These are phyloP conservation scores for Anableps anableps DNA, from an alignment of 2,797 vertebrate genomes.

Conservation along the genomic window DNA sequence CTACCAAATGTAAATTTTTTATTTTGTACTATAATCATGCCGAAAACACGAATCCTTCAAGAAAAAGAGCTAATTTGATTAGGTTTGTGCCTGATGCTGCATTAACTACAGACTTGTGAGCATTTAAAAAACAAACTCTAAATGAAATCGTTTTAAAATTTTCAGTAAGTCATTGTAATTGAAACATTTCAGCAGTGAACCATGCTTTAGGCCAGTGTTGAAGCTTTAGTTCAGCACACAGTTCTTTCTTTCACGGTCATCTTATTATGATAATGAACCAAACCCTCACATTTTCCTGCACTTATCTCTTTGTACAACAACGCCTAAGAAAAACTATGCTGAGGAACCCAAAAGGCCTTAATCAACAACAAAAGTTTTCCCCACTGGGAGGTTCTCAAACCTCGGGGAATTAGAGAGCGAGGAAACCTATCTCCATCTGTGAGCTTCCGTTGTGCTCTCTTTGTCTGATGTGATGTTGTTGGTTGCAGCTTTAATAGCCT, in stretches of 20 bases:
- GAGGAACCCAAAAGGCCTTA: constrained; percentile 35
- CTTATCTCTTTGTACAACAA: constrained; percentile 55
- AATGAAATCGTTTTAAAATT: background rate
- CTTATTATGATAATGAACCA: constrained; percentile 48
- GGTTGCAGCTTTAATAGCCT: constrained; percentile 49
- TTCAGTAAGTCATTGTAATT: constrained; percentile 6
- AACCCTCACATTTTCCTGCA: constrained; percentile 47
- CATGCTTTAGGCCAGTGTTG: constrained; percentile 10
- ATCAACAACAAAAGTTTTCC: constrained; percentile 31
- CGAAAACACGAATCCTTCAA: background rate
- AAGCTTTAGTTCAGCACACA: constrained; percentile 18
- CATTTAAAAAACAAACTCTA: background rate
- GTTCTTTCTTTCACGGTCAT: constrained; percentile 15
- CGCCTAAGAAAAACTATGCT: constrained; percentile 4
- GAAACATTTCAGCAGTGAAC: constrained; percentile 22
- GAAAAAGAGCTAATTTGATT: background rate
- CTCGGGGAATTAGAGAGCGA: constrained; percentile 27
- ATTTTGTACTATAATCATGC: background rate
- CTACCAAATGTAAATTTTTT: background rate
- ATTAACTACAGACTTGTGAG: background rate
- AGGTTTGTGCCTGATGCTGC: background rate
- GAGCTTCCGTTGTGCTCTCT: constrained; percentile 35
- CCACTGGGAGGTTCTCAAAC: constrained; percentile 32
- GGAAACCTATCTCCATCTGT: constrained; percentile 47
- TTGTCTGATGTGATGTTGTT: constrained; percentile 39